Conservation (phyloP, 2,888 invertebrate species). For the Scaptodrosophila latifasciaeformis region DNA sequence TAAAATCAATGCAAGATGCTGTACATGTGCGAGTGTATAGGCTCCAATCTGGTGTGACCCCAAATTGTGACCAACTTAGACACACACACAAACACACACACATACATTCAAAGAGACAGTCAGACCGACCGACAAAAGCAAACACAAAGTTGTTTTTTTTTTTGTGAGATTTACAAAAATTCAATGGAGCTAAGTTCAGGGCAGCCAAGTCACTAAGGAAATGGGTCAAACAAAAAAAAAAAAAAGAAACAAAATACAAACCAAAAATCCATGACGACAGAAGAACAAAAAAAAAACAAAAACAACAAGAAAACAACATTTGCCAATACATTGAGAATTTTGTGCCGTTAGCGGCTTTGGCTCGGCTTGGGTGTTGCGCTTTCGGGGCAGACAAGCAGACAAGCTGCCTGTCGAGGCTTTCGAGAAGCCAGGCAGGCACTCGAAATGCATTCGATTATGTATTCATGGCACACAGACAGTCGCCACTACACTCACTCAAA, state of each 20-base stretch:
- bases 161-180: conserved; percentile 15
- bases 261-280: background rate
- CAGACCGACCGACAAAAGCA: background rate
- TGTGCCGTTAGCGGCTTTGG: background rate
- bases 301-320: background rate
- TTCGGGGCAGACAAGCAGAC: too few species aligned
- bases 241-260: conserved; percentile 12
- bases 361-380: too few species aligned
- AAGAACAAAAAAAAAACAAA: too few species aligned
- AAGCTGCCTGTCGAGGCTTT: too few species aligned
- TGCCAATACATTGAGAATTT: background rate
- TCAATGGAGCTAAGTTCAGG: background rate
- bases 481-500: background rate
- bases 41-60: conserved; percentile 15
- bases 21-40: too few species aligned
- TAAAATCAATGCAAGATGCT: conserved; percentile 24
- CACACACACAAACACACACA: conserved; percentile 7
- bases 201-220: conserved; percentile 18
- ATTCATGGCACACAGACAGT: conserved; percentile 1
- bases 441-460: conserved; percentile 18
- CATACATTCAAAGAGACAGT: conserved; percentile 10
- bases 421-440: conserved; percentile 13
- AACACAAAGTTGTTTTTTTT: conserved; percentile 12
- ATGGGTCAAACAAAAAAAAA: conserved; percentile 47
- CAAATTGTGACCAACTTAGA: conserved; percentile 4